Evolutionary conservation across 2,888 invertebrate species (phyloP), one percentile per base, ranked within the genome.

Genomic region (Cecidostiba fungosa): DNA sequence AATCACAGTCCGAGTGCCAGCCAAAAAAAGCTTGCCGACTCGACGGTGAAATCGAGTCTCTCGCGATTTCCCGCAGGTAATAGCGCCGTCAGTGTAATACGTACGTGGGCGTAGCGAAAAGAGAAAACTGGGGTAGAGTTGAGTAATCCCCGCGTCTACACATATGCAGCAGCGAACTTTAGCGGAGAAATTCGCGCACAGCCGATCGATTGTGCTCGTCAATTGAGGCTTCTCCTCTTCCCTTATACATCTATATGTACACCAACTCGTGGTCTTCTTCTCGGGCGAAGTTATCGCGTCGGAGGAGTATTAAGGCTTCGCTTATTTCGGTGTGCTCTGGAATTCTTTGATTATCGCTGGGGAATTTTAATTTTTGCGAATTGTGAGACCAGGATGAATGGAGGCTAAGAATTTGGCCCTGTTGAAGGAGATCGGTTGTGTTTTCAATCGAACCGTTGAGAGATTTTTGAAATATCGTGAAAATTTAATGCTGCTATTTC

Each of bases 171-270:
- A 0, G 6, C 43, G 4, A 66, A 66, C 29, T 66, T 66, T 66
- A 16, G 47, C 47, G 47, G 29, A n/a, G 43, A 72, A 62, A 74
- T 74, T 66, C 77, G 59, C 83, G 26, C 73, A 84, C 74, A 79
- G 81, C 43, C 76, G 85, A 81, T 85, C 85, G 85, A 85, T 85
- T 85, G 77, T 81, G 23, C 70, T 77, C 59, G 77, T 81, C 85
- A 80, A 85, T 85, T 81, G 77, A 72, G 85, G 85, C 85, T 81
- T 85, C 85, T 43, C 79, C 43, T 8, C n/a, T 47, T 47, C 14
- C 36, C 23, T 14, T 32, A 50, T n/a, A n/a, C n/a, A n/a, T n/a
- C n/a, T n/a, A n/a, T n/a, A n/a, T n/a, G n/a, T 5, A 5, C 19
- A 19, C 54, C 5, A 5, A 1, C 1, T 54, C 54, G 16, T 19